Base-by-base conservation (phyloP, 2,888 invertebrate genomes). In the Crocallis elinguaria region DNA sequence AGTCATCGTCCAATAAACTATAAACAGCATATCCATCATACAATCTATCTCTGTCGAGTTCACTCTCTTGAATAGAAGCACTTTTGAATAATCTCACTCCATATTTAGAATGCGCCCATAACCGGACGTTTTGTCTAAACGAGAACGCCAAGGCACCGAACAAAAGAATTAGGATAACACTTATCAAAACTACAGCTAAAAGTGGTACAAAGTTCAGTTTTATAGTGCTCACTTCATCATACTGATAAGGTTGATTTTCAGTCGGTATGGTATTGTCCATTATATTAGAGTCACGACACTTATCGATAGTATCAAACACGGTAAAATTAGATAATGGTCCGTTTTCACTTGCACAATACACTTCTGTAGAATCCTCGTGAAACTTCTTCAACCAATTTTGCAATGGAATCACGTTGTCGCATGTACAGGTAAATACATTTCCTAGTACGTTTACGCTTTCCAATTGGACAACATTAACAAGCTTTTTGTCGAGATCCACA, bases 11-110 rank as follows among this genome's bases (percentile, higher is more conserved):
- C 69, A 95, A 93, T 72, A 95, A 94, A 86, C 96, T 95, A 90
- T 97, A 98, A 42, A 96, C 95, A 77, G 98, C 94, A 84, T 97
- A 98, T 57, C 96, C 97, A 86, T 98, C 97, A 84, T 96, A 97
- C 45, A 96, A 90, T 65, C 95, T 93, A 74, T 95, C 95, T 66
- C 92, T 86, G 73, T 93, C 92, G 19, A 94, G 80, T 71, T 94
- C 92, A 78, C 92, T 92, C 66, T 92, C 92, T 68, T 92, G 90
- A 54, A 92, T 87, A 56, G 92, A 88, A 66, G 88, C 85, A 80
- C 93, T 93, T 86, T 95, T 94, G 75, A 96, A 95, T 63, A 96
- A 89, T 54, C 96, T 92, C 21, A 96, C 93, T 33, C 96, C 96
- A 82, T 96, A 97, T 66, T 94, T 94, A 41, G 95, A 94, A 83